Base-by-base conservation (phyloP, 2,113 vertebrate genomes). In the Rhinopomastus cyanomelas region DNA sequence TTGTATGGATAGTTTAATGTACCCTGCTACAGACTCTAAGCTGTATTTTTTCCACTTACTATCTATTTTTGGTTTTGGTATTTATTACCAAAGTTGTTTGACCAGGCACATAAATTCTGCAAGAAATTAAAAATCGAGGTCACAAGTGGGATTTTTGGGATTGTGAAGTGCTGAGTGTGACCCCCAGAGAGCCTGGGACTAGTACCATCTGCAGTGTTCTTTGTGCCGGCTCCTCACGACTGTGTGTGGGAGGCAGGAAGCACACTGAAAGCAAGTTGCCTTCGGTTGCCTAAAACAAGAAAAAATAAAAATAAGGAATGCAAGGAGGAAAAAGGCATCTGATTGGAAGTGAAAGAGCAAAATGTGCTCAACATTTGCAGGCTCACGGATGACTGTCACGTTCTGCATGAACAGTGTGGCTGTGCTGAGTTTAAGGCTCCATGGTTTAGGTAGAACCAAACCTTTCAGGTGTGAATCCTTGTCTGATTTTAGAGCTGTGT, bases 181-280 rank as follows among this genome's bases (percentile, higher is more conserved):
- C 44, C 64, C 67, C 56, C 60, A 14, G 1, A 69, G 71, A 85
- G 48, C 75, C 78, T 59, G 71, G 34, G 39, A 52, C 84, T 52
- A 49, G 8, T 53, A 51, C 85, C 93, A 89, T 49, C n/a, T 87
- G 87, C 81, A 85, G 72, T 3, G 2, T 59, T 84, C 5, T 5
- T 29, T 46, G 48, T 67, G 90, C 39, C 75, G 73, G 61, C 30
- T 90, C 87, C 37, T 37, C 32, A 16, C 51, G 69, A 4, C 32
- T 64, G 71, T 20, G 2, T 6, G 92, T 90, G 91, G 78, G 91
- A 90, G 85, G 92, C 90, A 92, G 84, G 88, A 92, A 93, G 91
- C 74, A 27, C 67, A 65, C 69, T 5, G 34, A 60, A 72, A 74
- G 60, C 66, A 22, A 49, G 30, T 56, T 44, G 20, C 68, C 73